These are phyloP conservation scores for Sander vitreus DNA, from an alignment of 2,113 vertebrate genomes.

Conservation along the genomic window DNA sequence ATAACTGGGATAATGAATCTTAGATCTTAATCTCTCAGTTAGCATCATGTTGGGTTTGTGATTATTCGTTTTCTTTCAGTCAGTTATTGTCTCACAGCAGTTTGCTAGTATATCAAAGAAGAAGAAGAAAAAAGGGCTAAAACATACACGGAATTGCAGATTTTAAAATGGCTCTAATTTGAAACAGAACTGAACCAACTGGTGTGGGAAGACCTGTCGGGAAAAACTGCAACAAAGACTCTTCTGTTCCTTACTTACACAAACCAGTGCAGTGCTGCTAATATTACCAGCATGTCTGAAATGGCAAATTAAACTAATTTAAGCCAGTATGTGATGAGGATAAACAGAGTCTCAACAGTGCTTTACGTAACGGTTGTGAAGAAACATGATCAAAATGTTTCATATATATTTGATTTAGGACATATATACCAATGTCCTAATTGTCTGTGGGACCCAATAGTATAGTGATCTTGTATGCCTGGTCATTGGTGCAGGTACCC, in stretches of 20 bases:
- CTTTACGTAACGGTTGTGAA: neutral
- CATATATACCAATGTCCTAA: neutral
- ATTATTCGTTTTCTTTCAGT: neutral
- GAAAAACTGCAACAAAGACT: slow-evolving; percentile 15
- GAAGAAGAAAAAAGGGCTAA: neutral
- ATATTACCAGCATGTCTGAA: slow-evolving; percentile 33
- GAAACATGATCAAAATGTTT: neutral
- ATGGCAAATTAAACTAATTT: slow-evolving; percentile 10
- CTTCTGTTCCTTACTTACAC: neutral
- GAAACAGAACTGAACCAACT: neutral
- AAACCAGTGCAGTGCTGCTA: slow-evolving; percentile 1
- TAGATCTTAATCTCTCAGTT: neutral
- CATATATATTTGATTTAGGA: neutral
- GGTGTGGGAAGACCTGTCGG: neutral
- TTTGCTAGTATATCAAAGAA: neutral
- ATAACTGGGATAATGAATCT: neutral
- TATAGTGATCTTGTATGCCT: neutral
- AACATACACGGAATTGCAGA: neutral
- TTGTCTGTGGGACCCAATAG: neutral
- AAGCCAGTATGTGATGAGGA: neutral
- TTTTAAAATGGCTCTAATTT: neutral
- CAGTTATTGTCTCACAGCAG: neutral
- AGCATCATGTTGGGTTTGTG: neutral
- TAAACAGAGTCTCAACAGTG: neutral
- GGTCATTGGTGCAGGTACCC: neutral